Conservation (phyloP, 1,140 invertebrate genomes). For the Zaprionus kolodkinae region DNA sequence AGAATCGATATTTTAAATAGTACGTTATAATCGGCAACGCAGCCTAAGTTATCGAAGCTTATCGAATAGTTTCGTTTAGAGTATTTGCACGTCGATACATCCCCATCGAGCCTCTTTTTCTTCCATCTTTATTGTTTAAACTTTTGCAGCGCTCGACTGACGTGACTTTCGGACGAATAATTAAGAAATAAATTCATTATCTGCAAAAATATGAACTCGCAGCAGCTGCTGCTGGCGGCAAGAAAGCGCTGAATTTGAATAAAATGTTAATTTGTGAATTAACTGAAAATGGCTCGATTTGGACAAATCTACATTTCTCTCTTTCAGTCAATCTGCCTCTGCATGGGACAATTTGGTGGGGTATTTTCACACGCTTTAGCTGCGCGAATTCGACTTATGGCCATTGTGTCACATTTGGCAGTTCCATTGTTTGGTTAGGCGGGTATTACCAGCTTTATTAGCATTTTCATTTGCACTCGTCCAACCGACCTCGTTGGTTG, state of each 20-base stretch:
- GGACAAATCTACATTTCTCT: slow-evolving; percentile 3
- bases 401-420: slow-evolving; percentile 33
- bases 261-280: slow-evolving; percentile 64
- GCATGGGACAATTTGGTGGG: slow-evolving; percentile 32
- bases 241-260: slow-evolving; percentile 34
- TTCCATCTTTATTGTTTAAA: slow-evolving; percentile 23
- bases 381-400: slow-evolving; percentile 3
- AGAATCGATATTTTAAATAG: neutral
- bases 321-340: neutral
- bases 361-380: slow-evolving; percentile 48
- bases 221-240: slow-evolving; percentile 2
- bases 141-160: slow-evolving; percentile 29
- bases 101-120: neutral
- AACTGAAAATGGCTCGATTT: slow-evolving; percentile 14
- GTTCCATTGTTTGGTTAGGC: slow-evolving; percentile 7
- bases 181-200: slow-evolving; percentile 74
- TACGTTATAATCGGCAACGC: no score
- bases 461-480: neutral
- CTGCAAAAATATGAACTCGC: slow-evolving; percentile 40
- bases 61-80: neutral
- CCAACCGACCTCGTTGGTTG: neutral
- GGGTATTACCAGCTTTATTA: slow-evolving; percentile 7
- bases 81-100: neutral
- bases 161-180: slow-evolving; percentile 70
- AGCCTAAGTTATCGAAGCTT: neutral